phyloP scores from a whole-genome alignment of 2,888 invertebrate genomes.

The Caenorhabditis doughertyi region DNA sequence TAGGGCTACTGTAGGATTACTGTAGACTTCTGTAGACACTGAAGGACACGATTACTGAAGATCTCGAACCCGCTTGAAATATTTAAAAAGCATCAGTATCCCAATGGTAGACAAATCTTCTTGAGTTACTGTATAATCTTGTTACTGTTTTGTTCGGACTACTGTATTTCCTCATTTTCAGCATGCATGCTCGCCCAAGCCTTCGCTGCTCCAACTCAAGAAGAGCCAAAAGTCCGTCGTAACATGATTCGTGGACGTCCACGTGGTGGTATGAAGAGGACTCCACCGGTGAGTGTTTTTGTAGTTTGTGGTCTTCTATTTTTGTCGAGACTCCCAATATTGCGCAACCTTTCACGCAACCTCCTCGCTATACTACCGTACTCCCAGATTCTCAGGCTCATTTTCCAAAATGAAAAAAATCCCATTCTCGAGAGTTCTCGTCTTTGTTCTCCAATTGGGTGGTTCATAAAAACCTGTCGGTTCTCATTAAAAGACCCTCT shows the following conservation, averaged over 20 bases:
- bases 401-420: too few relatives aligned
- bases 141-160: neutral
- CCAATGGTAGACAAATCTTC: neutral
- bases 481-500: too few relatives aligned
- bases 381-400: too few relatives aligned
- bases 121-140: neutral
- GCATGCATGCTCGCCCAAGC: conserved; percentile 40
- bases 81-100: too few relatives aligned
- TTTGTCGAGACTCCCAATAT: neutral
- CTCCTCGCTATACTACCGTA: too few relatives aligned
- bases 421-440: too few relatives aligned
- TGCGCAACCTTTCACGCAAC: neutral
- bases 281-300: conserved; percentile 53
- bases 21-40: too few relatives aligned
- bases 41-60: too few relatives aligned
- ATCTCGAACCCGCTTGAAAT: too few relatives aligned
- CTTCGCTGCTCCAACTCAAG: conserved; percentile 37
- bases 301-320: neutral
- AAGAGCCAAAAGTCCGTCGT: conserved; percentile 50
- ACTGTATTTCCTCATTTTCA: conserved; percentile 25
- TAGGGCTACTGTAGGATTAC: too few relatives aligned
- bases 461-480: too few relatives aligned
- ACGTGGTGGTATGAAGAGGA: conserved; percentile 66
- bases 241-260: conserved; percentile 69
- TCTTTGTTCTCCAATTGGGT: too few relatives aligned